Percentiles rank a stretch among this genome's conserved stretches.
Conservation (phyloP, 2,888 invertebrate species). For the Oegoconia quadripuncta region DNA sequence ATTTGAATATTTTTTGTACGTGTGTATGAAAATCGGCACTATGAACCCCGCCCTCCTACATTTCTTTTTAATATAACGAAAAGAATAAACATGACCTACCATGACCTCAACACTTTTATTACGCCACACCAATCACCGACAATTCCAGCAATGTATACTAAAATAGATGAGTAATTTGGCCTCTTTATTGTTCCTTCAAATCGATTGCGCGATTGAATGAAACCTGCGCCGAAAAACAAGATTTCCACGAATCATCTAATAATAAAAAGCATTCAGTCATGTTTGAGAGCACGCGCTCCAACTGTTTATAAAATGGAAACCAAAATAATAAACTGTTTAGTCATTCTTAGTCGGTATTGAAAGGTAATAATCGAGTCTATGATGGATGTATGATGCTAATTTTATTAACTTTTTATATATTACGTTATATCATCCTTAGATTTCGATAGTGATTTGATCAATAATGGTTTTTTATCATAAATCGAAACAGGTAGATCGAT, state of each 20-base stretch:
- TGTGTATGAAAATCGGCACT: no score
- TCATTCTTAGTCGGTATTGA: slow-evolving; percentile 10
- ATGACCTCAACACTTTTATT: neutral
- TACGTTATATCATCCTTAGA: no score
- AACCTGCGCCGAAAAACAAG: slow-evolving; percentile 4
- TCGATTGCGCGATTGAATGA: neutral
- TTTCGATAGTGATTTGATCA: no score
- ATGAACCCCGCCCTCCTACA: no score
- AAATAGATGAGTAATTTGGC: neutral
- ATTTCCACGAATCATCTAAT: slow-evolving; percentile 10
- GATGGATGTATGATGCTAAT: no score
- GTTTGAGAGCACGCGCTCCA: slow-evolving; percentile 6
- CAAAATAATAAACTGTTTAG: slow-evolving; percentile 1
- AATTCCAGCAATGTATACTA: neutral
- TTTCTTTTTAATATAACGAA: neutral
- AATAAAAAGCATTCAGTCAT: slow-evolving; percentile 9
- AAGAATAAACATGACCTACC: neutral
- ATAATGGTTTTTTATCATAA: no score
- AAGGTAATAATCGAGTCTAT: neutral
- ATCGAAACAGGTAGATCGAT: no score
- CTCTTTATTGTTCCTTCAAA: neutral
- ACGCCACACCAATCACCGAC: neutral
- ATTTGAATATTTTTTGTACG: no score
- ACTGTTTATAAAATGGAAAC: slow-evolving; percentile 8
- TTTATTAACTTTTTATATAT: no score